A percentile compares a stretch with the other conserved stretches of the same genome.
phyloP scores from a whole-genome alignment of 2,888 invertebrate species.

The Strigamia transsilvanica region DNA sequence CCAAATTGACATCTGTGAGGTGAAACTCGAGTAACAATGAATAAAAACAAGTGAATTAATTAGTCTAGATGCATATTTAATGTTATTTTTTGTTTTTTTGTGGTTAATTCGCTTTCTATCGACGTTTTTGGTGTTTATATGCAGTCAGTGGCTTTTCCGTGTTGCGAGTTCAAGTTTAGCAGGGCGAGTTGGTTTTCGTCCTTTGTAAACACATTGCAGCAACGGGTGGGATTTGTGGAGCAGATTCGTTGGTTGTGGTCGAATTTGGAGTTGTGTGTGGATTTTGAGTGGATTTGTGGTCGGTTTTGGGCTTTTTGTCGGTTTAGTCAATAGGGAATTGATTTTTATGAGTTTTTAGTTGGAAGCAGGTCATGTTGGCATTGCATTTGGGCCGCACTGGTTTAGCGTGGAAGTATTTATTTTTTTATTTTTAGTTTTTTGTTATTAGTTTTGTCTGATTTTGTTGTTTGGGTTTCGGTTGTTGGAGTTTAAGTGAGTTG shows the following conservation, averaged over 20 bases:
- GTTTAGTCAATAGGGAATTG: conserved; percentile 7
- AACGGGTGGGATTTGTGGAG: neutral
- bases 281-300: neutral
- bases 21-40: neutral
- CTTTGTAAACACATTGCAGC: neutral
- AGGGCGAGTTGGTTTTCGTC: conserved; percentile 5
- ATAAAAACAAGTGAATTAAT: neutral
- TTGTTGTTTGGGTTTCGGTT: too few relatives aligned
- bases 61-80: neutral
- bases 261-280: neutral
- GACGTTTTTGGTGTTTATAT: too few relatives aligned
- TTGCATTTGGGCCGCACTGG: neutral
- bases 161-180: conserved; percentile 23
- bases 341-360: neutral
- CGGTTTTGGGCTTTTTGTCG: neutral
- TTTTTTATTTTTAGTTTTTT: too few relatives aligned
- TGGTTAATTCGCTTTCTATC: neutral
- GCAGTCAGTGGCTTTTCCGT: conserved; percentile 15
- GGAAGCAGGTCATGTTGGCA: conserved; percentile 26
- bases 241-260: neutral
- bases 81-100: neutral
- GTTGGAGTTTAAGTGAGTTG: too few relatives aligned
- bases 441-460: too few relatives aligned
- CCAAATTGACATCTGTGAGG: neutral
- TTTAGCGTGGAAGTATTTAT: neutral